A percentile compares a stretch with the other conserved stretches of the same genome.
These are phyloP conservation scores for Erythrocercus mccallii DNA, from an alignment of 2,113 vertebrate genomes.

Conservation along the genomic window DNA sequence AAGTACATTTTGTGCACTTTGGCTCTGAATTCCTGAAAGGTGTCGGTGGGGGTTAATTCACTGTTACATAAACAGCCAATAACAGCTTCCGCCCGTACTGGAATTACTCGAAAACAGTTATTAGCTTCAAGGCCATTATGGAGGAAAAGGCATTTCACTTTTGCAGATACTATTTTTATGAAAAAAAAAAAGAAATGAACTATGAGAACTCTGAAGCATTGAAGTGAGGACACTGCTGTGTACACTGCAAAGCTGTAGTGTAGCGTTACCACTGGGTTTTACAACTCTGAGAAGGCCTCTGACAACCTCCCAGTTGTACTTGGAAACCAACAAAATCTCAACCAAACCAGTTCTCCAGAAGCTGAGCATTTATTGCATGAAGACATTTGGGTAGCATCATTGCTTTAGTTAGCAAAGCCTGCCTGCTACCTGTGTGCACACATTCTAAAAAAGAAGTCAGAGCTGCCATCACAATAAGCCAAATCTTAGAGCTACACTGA, in stretches of 20 bases:
- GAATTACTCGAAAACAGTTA: slow-evolving; percentile 47
- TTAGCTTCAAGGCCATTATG: background rate
- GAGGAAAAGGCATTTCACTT: background rate
- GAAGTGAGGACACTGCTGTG: background rate
- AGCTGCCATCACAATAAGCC: background rate
- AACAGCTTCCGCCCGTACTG: background rate
- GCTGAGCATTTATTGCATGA: background rate
- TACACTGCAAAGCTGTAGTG: background rate
- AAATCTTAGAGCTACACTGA: background rate
- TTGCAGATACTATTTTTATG: background rate
- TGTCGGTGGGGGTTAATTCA: slow-evolving; percentile 48
- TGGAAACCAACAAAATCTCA: background rate
- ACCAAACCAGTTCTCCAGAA: background rate
- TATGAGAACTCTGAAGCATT: background rate
- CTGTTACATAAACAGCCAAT: slow-evolving; percentile 51
- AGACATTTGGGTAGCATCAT: background rate
- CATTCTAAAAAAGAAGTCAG: background rate
- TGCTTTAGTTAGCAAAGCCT: background rate
- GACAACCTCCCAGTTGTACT: background rate
- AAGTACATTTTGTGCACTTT: background rate
- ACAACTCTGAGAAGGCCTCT: background rate
- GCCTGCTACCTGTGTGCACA: fast-evolving
- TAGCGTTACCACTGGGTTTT: background rate
- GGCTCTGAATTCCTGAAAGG: slow-evolving; percentile 38
- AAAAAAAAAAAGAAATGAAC: background rate